Base-by-base conservation (phyloP, 2,888 invertebrate genomes). In the Brenthis daphne region DNA sequence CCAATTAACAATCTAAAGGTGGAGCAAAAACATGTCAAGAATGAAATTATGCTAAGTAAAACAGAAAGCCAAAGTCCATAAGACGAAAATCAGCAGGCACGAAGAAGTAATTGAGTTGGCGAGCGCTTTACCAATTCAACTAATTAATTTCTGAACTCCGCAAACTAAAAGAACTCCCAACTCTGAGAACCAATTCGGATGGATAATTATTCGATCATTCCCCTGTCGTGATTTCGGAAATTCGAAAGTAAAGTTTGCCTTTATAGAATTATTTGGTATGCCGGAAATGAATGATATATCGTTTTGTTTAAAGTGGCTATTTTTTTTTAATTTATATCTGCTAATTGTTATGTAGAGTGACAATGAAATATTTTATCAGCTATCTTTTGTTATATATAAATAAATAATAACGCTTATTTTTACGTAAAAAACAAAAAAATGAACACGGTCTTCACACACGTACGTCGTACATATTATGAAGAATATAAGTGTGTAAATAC, bases 71-170 rank as follows among this genome's bases (percentile, higher is more conserved):
- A 57, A 70, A 67, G 67, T 63, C 67, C 29, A 60, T 65, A 65
- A 70, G 67, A 73, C 68, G 66, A 68, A 70, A 73, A 64, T 69
- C 69, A 65, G 58, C 66, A 66, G 68, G 69, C 68, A 69, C 50
- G 68, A 51, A 60, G 69, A 24, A 67, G 68, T 76, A 76, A 76
- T 77, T 72, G 74, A 77, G 77, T 77, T 75, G 63, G 67, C 57
- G 73, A 70, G 71, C 72, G 76, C 73, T 75, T 74, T 74, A 68
- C 69, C 76, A 74, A 77, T 77, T 74, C 72, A 56, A 73, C 75
- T 80, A 78, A 80, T 79, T 79, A 79, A 79, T 80, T 79, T 77
- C 69, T 75, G 71, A 80, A 80, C 75, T 78, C 73, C 64, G 12
- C 58, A 37, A 74, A 68, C 67, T 73, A 74, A 76, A 78, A 77